Evolutionary conservation across 53 echinoderm and acorn worm species (phyloP), one percentile per base, ranked within the genome.

Genomic region (Echinarachnius parma): DNA sequence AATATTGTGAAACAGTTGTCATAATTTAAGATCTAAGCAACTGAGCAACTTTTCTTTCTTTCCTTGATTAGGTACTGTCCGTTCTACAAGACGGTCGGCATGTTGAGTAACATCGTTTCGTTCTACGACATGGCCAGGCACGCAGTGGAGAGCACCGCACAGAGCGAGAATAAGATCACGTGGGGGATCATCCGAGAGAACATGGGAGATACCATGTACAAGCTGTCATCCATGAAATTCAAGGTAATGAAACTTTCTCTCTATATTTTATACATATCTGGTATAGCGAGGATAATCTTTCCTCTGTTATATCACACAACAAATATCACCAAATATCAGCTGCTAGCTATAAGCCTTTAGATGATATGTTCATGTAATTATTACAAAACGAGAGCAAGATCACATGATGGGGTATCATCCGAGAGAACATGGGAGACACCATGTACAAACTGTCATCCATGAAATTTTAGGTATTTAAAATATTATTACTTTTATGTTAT

Each of bases 381-480:
- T n/a, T n/a, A 32, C 90, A 95, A 58, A 91, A 87, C 2, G 95
- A 95, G 78, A 95, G 91, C 72, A 95, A 91, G 56, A 84, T 95
- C 82, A 95, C 95, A 28, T 95, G n/a, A n/a, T n/a, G 87, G 87
- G 62, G 69, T 2, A 82, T 91, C 28, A 91, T 94, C 70, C 78
- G 90, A 13, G 95, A 95, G 31, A 84, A 79, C 52, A 90, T 95
- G 90, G 87, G 90, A 1, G 90, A 90, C 59, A 84, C 85, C 55
- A 83, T 95, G 81, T 95, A 95, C 77, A 90, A 94, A 77, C 90
- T 95, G 53, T 91, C 87, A 31, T 90, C 90, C 29, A 95, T 95
- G 90, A 95, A 95, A 78, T 95, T 95, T 53, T 90, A 95, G 95
- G 95, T 95, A 71, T 55, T n/a, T n/a, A n/a, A n/a, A n/a, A n/a